phyloP scores from a whole-genome alignment of 2,888 invertebrate species.

The Boloria euphrosyne region DNA sequence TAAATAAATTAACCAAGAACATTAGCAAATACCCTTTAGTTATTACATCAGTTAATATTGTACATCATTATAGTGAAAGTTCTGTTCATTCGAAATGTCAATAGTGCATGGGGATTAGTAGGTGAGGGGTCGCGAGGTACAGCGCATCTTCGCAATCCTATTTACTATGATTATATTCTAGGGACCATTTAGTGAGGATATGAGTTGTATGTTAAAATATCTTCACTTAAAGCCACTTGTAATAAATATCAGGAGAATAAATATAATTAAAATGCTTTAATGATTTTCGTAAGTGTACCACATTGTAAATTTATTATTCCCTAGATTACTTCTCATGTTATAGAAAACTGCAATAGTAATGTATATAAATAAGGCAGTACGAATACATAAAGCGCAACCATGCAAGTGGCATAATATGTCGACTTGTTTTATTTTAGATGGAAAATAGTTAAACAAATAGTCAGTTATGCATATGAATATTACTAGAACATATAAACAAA shows the following conservation, averaged over 20 bases:
- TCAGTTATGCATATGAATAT: neutral
- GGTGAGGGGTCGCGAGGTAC: slow-evolving; percentile 44
- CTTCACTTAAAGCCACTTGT: too few species aligned
- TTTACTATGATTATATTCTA: slow-evolving; percentile 43
- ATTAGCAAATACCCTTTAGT: slow-evolving; percentile 36
- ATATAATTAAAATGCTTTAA: too few species aligned
- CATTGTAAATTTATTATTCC: too few species aligned
- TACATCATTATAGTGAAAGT: slow-evolving; percentile 40
- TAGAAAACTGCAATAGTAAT: too few species aligned
- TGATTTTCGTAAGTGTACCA: too few species aligned
- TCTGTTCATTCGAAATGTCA: slow-evolving; percentile 44
- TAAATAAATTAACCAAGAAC: slow-evolving; percentile 27
- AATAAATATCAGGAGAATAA: too few species aligned
- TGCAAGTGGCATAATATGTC: too few species aligned
- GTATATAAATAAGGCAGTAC: too few species aligned
- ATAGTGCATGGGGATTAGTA: slow-evolving; percentile 41
- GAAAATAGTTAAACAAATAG: neutral
- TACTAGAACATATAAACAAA: neutral
- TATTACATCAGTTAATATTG: slow-evolving; percentile 42
- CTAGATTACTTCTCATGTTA: too few species aligned
- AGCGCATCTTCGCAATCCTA: slow-evolving; percentile 45
- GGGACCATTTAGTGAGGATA: slow-evolving; percentile 8
- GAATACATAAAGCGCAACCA: too few species aligned
- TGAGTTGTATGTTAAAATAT: too few species aligned
- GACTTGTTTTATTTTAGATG: too few species aligned